A percentile compares a stretch with the other conserved stretches of the same genome.
These are phyloP conservation scores for Brachypodius melanocephalos DNA, from an alignment of 2,113 vertebrate species.

Conservation along the genomic window DNA sequence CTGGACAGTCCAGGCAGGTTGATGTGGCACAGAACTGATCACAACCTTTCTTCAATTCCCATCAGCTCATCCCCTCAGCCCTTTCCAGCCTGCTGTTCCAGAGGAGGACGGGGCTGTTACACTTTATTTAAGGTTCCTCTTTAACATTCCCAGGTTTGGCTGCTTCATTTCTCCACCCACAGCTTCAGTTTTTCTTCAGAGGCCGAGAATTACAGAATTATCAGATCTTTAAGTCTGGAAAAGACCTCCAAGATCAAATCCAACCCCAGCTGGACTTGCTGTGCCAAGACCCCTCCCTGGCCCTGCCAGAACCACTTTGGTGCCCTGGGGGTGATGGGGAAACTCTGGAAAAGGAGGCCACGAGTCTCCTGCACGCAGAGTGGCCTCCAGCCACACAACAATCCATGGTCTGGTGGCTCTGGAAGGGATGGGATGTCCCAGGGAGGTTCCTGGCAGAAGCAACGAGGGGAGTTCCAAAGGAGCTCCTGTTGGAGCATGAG, in stretches of 20 bases:
- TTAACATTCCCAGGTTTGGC: neutral
- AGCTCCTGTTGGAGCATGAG: rapidly evolving
- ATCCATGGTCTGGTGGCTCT: neutral
- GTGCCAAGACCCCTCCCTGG: neutral
- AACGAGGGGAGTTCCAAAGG: neutral
- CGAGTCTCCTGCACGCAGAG: neutral
- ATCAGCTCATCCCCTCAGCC: neutral
- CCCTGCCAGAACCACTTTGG: neutral
- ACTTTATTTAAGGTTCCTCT: neutral
- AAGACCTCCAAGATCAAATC: neutral
- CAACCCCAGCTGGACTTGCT: neutral
- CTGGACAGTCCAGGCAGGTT: neutral
- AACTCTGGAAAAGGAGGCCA: neutral
- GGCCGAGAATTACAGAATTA: neutral
- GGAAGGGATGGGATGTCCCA: neutral
- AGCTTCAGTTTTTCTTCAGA: constrained; percentile 3
- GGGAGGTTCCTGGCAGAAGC: neutral
- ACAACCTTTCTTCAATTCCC: neutral
- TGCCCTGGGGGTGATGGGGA: neutral
- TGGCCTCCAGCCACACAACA: neutral
- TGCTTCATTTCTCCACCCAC: neutral
- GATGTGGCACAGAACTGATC: neutral
- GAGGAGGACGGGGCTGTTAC: neutral
- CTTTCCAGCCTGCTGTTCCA: neutral
- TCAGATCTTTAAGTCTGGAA: rapidly evolving